phyloP scores from a whole-genome alignment of 2,113 vertebrate species.

The Brachirus orientalis region DNA sequence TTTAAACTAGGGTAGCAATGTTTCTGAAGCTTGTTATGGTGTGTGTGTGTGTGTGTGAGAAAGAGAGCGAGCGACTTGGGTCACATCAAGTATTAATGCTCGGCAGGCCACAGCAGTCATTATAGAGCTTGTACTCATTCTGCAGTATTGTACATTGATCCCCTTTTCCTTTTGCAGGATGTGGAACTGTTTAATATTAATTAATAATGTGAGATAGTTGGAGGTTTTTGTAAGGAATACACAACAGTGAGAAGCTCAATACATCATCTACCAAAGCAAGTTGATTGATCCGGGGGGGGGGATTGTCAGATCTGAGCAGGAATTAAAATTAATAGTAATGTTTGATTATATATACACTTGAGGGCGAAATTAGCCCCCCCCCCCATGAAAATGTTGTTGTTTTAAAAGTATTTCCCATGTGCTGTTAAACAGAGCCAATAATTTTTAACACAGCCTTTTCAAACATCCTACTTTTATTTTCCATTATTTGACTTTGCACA shows the following conservation, averaged over 20 bases:
- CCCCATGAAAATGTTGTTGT: no score
- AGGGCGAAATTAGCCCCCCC: no score
- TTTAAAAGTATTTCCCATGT: no score
- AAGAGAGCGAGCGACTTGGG: no score
- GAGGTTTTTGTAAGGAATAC: slow-evolving; percentile 16
- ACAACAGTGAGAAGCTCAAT: slow-evolving; percentile 35
- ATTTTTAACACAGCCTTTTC: no score
- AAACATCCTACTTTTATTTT: no score
- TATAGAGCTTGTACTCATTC: slow-evolving; percentile 60
- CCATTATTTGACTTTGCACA: no score
- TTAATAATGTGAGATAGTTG: slow-evolving; percentile 22
- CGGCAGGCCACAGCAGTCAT: slow-evolving; percentile 45
- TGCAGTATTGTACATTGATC: slow-evolving; percentile 53
- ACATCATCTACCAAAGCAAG: slow-evolving; percentile 53
- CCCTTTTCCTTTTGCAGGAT: slow-evolving; percentile 26
- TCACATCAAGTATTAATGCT: slow-evolving; percentile 67
- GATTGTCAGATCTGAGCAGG: no score
- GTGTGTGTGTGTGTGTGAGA: slow-evolving; percentile 19
- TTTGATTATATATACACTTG: no score
- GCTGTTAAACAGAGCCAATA: no score
- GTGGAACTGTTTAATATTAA: slow-evolving; percentile 46
- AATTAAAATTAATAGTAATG: no score
- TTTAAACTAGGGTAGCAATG: slow-evolving; percentile 45
- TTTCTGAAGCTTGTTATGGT: slow-evolving; percentile 8
- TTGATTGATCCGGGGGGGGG: slow-evolving; percentile 37